phyloP scores from a whole-genome alignment of 2,888 invertebrate genomes.

The Mythimna impura region DNA sequence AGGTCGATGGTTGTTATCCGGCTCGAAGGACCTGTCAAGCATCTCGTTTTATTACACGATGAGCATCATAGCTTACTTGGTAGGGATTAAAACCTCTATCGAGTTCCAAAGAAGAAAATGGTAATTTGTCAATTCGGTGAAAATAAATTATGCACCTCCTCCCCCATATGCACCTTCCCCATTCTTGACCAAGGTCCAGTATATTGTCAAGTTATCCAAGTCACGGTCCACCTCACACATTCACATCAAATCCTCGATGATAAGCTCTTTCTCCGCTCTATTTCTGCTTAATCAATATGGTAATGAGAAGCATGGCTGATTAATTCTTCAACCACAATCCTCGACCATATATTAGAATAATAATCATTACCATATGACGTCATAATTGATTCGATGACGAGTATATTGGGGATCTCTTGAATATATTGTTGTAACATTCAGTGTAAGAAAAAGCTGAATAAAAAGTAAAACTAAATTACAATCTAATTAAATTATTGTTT shows the following conservation, averaged over 20 bases:
- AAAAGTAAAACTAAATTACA: neutral
- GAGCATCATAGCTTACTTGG: too few species aligned
- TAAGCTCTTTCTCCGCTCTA: constrained; percentile 21
- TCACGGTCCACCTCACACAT: neutral
- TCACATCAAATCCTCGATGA: constrained; percentile 25
- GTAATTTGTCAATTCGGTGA: neutral
- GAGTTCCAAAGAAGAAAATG: neutral
- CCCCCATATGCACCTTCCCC: neutral
- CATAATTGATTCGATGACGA: neutral
- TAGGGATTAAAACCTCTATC: neutral
- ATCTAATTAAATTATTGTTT: too few species aligned
- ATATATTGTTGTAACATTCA: constrained; percentile 28
- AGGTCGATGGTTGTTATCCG: too few species aligned
- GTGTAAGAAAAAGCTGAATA: neutral
- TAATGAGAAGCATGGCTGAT: constrained; percentile 37
- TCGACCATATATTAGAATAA: constrained; percentile 42
- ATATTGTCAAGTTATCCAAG: constrained; percentile 5
- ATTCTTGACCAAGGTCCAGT: neutral
- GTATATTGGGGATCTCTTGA: neutral
- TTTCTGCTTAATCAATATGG: constrained; percentile 41
- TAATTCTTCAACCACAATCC: constrained; percentile 26
- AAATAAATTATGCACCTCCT: too few species aligned
- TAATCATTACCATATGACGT: constrained; percentile 25
- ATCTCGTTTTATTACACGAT: too few species aligned
- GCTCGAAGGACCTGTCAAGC: too few species aligned